Evolutionary conservation across 35 echinoderm and acorn worm genomes (phyloP), one percentile per base, ranked within the genome.

Genomic region (Stichopus chloronotus): DNA sequence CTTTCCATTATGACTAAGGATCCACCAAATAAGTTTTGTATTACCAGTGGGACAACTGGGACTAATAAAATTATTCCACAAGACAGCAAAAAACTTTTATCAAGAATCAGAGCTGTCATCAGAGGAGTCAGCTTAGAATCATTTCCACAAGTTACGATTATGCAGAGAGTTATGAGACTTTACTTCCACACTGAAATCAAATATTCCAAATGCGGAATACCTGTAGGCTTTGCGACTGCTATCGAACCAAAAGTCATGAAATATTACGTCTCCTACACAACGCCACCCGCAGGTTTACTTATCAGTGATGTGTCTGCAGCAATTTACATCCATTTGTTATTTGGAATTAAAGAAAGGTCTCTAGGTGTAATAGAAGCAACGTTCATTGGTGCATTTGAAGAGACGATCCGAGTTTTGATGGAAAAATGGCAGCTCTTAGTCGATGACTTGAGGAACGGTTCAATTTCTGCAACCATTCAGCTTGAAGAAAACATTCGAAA

Each of bases 251-350:
- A 22, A 24, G 52, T 61, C 22, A 59, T 22, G 55, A 65, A 83
- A 8, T 25, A 57, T 19, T 52, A 52, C 13, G 52, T 83, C 7
- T 16, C 60, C 0, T 92, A 83, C 59, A 86, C 78, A 6, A 92
- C 91, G 0, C 91, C 91, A 21, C 59, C 52, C 3, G 56, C 6
- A 23, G 91, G 91, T 10, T 68, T 81, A 5, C 58, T 52, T 78
- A n/a, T 92, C 7, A 19, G 21, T 3, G 25, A 83, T 59, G 25
- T 83, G 58, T 72, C 60, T 63, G 72, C 21, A 56, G 79, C 91
- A 20, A 83, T 92, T 78, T 84, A 92, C 79, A 72, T 92, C 7
- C 91, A 85, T 56, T 25, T 80, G 74, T 56, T 92, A 6, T 92
- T 92, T 54, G 91, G 77, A 4, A 55, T 92, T 22, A 78, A 78